Conservation (phyloP, 2,113 vertebrate species). For the Pterocles orientalis region DNA sequence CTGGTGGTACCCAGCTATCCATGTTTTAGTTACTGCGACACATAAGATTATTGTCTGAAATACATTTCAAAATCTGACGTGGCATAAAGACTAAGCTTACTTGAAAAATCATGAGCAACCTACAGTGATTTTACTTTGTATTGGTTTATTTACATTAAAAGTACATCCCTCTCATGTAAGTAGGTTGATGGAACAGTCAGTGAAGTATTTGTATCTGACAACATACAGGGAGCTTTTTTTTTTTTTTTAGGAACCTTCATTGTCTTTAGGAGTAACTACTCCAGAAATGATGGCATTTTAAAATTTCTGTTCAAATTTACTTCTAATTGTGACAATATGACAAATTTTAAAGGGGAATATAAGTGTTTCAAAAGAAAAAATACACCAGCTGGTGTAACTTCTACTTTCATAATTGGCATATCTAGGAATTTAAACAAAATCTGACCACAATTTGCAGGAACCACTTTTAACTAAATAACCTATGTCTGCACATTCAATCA, state of each 20-base stretch:
- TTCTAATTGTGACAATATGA: neutral
- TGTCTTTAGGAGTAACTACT: neutral
- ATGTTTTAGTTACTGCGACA: neutral
- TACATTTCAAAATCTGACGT: neutral
- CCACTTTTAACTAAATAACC: neutral
- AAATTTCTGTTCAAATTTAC: neutral
- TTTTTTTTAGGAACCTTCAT: neutral
- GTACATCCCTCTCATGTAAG: fast-evolving
- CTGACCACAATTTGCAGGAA: neutral
- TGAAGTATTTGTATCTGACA: neutral
- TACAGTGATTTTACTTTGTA: neutral
- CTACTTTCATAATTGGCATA: neutral
- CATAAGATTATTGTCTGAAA: neutral
- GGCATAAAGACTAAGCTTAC: neutral
- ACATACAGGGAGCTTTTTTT: neutral
- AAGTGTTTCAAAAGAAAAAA: neutral
- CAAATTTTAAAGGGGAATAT: neutral
- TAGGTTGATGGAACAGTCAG: neutral
- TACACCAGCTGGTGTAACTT: neutral
- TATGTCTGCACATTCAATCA: neutral
- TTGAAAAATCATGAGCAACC: neutral
- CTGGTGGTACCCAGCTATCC: neutral
- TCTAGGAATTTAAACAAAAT: neutral
- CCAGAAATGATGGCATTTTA: neutral
- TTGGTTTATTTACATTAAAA: neutral